A percentile compares a stretch with the other conserved stretches of the same genome.
Evolutionary conservation across 2,113 vertebrate species (phyloP).

Genomic region (Geothlypis trichas): DNA sequence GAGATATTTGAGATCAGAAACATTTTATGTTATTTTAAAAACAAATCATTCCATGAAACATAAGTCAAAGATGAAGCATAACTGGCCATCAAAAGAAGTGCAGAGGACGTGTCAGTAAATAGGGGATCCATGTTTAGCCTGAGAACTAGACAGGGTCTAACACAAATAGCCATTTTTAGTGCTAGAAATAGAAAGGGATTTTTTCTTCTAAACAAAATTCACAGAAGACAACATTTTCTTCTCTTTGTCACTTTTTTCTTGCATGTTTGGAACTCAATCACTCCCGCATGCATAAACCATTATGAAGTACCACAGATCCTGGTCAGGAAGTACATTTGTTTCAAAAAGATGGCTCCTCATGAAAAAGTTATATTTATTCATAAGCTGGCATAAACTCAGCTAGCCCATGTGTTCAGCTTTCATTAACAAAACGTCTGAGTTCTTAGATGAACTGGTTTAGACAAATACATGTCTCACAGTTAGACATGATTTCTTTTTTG

Average conservation of each 20-base stretch:
- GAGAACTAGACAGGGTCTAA: background rate
- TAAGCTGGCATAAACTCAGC: conserved; percentile 44
- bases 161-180: conserved; percentile 1
- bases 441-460: conserved; percentile 37
- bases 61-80: background rate
- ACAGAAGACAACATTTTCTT: background rate
- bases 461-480: conserved; percentile 11
- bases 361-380: conserved; percentile 55
- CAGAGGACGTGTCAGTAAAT: background rate
- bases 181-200: background rate
- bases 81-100: background rate
- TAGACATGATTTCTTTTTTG: conserved; percentile 1
- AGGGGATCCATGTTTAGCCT: background rate
- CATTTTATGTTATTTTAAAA: background rate
- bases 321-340: conserved; percentile 50
- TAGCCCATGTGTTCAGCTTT: conserved; percentile 45
- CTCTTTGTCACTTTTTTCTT: background rate
- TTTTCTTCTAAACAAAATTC: background rate
- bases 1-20: background rate
- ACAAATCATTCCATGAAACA: background rate
- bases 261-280: background rate
- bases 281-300: background rate
- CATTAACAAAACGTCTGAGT: conserved; percentile 35
- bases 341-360: conserved; percentile 35
- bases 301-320: conserved; percentile 3